These are phyloP conservation scores for Salmo trutta DNA, from an alignment of 2,797 vertebrate species.

Conservation along the genomic window DNA sequence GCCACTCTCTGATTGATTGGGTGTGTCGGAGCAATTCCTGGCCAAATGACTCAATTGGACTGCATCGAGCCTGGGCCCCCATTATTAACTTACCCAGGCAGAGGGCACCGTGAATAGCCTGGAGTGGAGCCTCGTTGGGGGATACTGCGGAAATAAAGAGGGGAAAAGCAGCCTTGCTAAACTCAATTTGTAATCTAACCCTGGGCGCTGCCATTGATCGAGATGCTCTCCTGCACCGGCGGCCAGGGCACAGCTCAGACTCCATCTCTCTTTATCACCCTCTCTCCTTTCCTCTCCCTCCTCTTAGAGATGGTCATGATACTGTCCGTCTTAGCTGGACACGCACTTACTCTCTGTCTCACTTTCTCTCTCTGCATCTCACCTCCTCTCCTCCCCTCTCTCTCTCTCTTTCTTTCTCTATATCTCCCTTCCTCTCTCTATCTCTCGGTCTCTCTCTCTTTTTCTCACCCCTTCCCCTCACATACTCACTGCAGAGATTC, in stretches of 20 bases:
- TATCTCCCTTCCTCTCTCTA: not conserved
- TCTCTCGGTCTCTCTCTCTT: not conserved
- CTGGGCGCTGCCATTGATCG: slow-evolving; percentile 68
- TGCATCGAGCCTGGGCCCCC: slow-evolving; percentile 53
- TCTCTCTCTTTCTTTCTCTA: slow-evolving; percentile 4
- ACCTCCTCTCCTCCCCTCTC: not conserved
- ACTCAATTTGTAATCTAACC: slow-evolving; percentile 80
- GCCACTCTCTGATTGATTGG: slow-evolving; percentile 73
- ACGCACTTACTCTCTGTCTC: slow-evolving; percentile 5
- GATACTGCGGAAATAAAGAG: slow-evolving; percentile 64
- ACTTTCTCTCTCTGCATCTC: slow-evolving; percentile 8
- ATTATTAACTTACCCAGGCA: slow-evolving; percentile 77
- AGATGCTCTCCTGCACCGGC: slow-evolving; percentile 55
- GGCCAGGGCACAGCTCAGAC: not conserved
- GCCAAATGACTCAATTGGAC: slow-evolving; percentile 66
- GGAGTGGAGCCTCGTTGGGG: slow-evolving; percentile 66
- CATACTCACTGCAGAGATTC: not conserved
- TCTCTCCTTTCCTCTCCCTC: slow-evolving; percentile 5
- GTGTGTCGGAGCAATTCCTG: slow-evolving; percentile 70
- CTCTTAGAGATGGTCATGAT: slow-evolving; percentile 15
- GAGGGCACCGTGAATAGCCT: slow-evolving; percentile 70
- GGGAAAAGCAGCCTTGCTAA: slow-evolving; percentile 64
- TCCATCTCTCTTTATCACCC: slow-evolving; percentile 24
- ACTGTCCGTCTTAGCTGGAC: slow-evolving; percentile 5
- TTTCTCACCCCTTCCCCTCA: not conserved